Evolutionary conservation across 2,113 vertebrate genomes (phyloP).

Genomic region (Manacus vitellinus): DNA sequence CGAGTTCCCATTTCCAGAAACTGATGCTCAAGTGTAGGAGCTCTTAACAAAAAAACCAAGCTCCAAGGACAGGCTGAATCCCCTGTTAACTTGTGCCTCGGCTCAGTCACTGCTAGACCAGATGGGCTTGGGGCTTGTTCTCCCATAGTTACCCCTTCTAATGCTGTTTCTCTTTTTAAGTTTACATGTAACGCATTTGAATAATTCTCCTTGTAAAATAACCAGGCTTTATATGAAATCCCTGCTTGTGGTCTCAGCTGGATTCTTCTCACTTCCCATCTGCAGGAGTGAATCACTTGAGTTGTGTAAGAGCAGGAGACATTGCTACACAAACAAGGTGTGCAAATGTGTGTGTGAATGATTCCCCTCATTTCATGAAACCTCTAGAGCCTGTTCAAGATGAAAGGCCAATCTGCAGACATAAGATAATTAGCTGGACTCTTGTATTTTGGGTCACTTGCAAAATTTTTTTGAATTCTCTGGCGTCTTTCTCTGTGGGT

Average conservation of each 20-base stretch:
- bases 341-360: background rate
- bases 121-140: background rate
- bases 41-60: background rate
- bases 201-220: background rate
- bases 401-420: background rate
- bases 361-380: background rate
- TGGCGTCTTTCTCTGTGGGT: background rate
- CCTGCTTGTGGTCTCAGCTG: background rate
- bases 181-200: background rate
- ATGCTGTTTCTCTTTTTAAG: background rate
- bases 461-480: background rate
- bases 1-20: conserved; percentile 32
- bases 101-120: background rate
- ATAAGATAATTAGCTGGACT: background rate
- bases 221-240: background rate
- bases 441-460: background rate
- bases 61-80: background rate
- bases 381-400: background rate
- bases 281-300: background rate
- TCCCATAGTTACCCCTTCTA: background rate
- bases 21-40: background rate
- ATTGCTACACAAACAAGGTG: background rate
- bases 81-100: background rate
- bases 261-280: background rate
- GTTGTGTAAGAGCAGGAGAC: background rate